Percentiles rank a stretch among this genome's conserved stretches.
phyloP scores from a whole-genome alignment of 2,888 invertebrate genomes.

The Seira sanloemensis region DNA sequence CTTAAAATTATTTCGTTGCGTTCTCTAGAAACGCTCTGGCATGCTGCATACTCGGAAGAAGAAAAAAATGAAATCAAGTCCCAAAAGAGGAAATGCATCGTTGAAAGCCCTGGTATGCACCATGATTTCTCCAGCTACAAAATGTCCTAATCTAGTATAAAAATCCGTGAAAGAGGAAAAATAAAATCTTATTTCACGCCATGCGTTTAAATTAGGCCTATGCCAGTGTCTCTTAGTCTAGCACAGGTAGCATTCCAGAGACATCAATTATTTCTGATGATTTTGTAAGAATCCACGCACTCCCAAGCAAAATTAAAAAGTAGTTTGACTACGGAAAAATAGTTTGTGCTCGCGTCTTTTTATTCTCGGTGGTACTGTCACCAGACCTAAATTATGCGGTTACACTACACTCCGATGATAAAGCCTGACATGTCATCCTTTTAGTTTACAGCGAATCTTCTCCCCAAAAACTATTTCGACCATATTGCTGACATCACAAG shows the following conservation, averaged over 20 bases:
- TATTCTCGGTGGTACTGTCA: background rate
- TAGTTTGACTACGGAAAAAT: no score
- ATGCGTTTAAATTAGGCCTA: no score
- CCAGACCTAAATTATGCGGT: conserved; percentile 3
- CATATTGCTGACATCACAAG: background rate
- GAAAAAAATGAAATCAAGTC: background rate
- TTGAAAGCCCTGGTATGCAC: background rate
- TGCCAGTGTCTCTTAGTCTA: no score
- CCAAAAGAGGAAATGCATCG: conserved; percentile 11
- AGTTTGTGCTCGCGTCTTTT: background rate
- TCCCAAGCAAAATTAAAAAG: no score
- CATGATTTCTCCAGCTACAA: background rate
- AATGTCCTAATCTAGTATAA: no score
- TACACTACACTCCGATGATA: background rate
- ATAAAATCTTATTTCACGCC: no score
- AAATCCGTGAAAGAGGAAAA: no score
- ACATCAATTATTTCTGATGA: no score
- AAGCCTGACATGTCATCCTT: conserved; percentile 3
- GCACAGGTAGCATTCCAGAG: no score
- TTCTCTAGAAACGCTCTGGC: no score
- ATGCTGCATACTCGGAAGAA: no score
- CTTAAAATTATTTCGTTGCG: background rate
- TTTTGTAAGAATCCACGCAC: no score
- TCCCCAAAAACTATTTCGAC: background rate
- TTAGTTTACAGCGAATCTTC: background rate